Base-by-base conservation (phyloP, 2,888 invertebrate genomes). In the Sepioteuthis lessoniana region DNA sequence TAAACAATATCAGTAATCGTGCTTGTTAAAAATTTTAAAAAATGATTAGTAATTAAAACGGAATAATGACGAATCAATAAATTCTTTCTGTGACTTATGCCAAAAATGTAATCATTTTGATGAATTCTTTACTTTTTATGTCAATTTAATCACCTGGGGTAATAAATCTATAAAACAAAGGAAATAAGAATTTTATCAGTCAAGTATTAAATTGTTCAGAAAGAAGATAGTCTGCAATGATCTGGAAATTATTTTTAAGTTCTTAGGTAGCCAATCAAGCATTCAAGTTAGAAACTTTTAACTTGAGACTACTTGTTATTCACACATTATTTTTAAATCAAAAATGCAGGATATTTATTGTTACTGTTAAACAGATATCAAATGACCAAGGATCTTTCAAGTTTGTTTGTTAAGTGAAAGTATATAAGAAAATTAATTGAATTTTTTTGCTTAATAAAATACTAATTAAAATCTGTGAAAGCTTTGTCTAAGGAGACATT, bases 121-220 rank as follows among this genome's bases (percentile, higher is more conserved):
- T 76, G 76, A 76, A 76, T 76, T 76, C n/a, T 76, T 76, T 35
- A 76, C 55, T 31, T 76, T 76, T 76, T 76, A 76, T 76, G 76
- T n/a, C 76, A 76, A 76, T 76, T 76, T 76, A 76, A 76, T 76
- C 76, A 76, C 76, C 76, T 76, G 76, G n/a, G 76, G n/a, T 16
- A 76, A 76, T 76, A 76, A 76, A 76, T 35, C 76, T 76, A 76
- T 76, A 76, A 76, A n/a, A 76, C n/a, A 76, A 76, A 76, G 76
- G 76, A 76, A 76, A 76, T 76, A n/a, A 76, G 76, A 76, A 76
- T 76, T 76, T 31, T 13, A 76, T 31, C 76, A 76, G 76, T 76
- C 76, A 76, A 76, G n/a, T 76, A n/a, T 76, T 76, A 76, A 76
- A 76, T 76, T 76, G 76, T 16, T 76, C n/a, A n/a, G n/a, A 76